phyloP scores from a whole-genome alignment of 2,888 invertebrate species.

The Tinea semifulvella region DNA sequence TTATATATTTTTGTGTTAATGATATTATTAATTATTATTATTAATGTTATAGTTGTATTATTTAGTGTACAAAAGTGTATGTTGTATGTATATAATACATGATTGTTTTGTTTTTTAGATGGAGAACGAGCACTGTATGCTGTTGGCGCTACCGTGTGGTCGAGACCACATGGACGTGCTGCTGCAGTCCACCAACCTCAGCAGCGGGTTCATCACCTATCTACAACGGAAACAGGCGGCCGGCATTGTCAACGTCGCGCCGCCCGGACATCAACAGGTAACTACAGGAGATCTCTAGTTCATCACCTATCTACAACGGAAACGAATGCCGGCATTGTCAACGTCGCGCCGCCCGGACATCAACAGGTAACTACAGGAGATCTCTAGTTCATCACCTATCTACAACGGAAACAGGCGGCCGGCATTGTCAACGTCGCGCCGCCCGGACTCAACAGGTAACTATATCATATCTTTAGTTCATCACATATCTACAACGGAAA shows the following conservation, averaged over 20 bases:
- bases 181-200: conserved; percentile 90
- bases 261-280: conserved; percentile 89
- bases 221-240: conserved; percentile 97
- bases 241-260: conserved; percentile 95
- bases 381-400: conserved; percentile 96
- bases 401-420: conserved; percentile 96
- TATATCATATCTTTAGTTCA: conserved; percentile 87
- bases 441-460: conserved; percentile 84
- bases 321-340: conserved; percentile 98
- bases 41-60: too few relatives aligned
- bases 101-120: conserved; percentile 77
- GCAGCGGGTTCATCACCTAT: conserved; percentile 94
- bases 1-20: too few relatives aligned
- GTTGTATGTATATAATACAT: too few relatives aligned
- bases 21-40: too few relatives aligned
- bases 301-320: conserved; percentile 95
- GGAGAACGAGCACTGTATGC: conserved; percentile 95
- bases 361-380: conserved; percentile 76
- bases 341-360: conserved; percentile 90
- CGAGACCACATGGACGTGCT: conserved; percentile 93
- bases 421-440: conserved; percentile 97
- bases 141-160: conserved; percentile 95
- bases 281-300: conserved; percentile 79
- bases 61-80: too few relatives aligned
- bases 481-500: too few relatives aligned